Conservation (phyloP, 2,888 invertebrate genomes). For the Autographa pulchrina region DNA sequence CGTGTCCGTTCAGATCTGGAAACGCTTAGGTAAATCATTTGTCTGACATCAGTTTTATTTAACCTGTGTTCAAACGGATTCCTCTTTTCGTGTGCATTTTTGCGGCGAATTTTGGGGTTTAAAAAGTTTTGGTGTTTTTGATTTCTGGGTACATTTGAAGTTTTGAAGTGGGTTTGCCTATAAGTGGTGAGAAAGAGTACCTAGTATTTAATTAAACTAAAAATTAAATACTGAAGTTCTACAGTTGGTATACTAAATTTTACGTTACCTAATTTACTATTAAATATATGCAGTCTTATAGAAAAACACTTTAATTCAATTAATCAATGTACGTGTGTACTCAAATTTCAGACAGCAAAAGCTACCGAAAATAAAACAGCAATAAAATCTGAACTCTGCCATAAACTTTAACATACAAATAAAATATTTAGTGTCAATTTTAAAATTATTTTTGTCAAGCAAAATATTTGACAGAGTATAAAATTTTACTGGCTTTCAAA, state of each 20-base stretch:
- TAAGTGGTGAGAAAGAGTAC: not conserved
- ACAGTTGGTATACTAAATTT: too few species aligned
- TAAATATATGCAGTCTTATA: too few species aligned
- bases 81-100: conserved; percentile 20
- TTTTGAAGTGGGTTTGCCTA: not conserved
- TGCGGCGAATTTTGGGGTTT: conserved; percentile 6
- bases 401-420: not conserved
- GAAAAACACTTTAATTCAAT: too few species aligned
- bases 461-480: not conserved
- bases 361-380: not conserved
- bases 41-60: conserved; percentile 48
- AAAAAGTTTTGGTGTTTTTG: not conserved
- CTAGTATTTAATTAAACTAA: too few species aligned
- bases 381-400: not conserved
- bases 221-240: too few species aligned
- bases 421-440: not conserved
- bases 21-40: conserved; percentile 63
- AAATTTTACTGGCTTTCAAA: not conserved
- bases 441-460: not conserved
- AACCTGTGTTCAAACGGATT: conserved; percentile 25
- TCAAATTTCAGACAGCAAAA: not conserved
- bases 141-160: not conserved
- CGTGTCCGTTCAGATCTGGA: conserved; percentile 49
- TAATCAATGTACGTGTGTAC: not conserved
- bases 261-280: too few species aligned